Evolutionary conservation across 2,888 invertebrate genomes (phyloP).

Genomic region (Dioctria linearis): DNA sequence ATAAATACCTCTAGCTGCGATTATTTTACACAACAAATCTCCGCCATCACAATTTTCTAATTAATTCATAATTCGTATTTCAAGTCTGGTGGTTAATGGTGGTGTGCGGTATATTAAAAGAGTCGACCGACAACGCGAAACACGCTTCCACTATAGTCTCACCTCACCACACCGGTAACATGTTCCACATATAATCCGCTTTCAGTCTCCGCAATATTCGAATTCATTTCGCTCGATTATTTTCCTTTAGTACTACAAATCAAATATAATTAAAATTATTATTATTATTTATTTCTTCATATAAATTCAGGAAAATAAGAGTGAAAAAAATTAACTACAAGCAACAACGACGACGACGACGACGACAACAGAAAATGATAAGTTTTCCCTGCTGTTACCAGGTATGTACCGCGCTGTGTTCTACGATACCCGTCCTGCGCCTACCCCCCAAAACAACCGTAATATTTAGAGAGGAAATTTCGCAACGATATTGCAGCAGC

Average conservation of each 20-base stretch:
- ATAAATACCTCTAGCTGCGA: no score
- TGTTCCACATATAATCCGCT: conserved; percentile 9
- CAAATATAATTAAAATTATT: conserved; percentile 9
- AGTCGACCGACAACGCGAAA: neutral
- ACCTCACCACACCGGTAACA: neutral
- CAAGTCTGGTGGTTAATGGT: no score
- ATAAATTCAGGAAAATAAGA: conserved; percentile 30
- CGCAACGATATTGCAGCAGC: neutral
- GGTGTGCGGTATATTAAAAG: conserved; percentile 19
- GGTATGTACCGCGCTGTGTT: neutral
- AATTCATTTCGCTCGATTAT: conserved; percentile 22
- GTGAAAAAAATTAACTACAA: neutral
- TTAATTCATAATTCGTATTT: conserved; percentile 19
- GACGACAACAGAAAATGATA: neutral
- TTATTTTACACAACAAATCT: neutral
- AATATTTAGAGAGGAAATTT: conserved; percentile 2
- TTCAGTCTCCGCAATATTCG: conserved; percentile 3
- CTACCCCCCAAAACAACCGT: neutral
- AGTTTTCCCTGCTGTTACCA: neutral
- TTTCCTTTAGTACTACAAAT: conserved; percentile 9
- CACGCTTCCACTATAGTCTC: conserved; percentile 5
- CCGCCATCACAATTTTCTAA: neutral
- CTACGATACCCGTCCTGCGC: neutral
- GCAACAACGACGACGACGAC: neutral
- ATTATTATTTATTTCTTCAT: conserved; percentile 43